phyloP scores from a whole-genome alignment of 2,888 invertebrate genomes.

The Vandiemenella viatica region DNA sequence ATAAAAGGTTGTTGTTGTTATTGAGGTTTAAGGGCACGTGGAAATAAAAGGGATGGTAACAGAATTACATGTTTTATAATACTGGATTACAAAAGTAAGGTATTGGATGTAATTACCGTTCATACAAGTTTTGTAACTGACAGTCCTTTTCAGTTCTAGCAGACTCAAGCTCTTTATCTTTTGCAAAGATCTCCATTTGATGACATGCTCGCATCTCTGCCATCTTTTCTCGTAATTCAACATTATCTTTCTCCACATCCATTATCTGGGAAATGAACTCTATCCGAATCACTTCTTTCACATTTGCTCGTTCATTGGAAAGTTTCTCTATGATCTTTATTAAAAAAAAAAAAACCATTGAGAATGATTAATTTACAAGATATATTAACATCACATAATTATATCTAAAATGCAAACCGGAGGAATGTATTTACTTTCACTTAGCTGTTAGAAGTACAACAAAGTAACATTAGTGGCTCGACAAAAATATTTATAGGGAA shows the following conservation, averaged over 20 bases:
- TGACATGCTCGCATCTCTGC: conserved; percentile 18
- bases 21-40: neutral
- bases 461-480: too few species aligned
- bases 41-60: too few species aligned
- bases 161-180: conserved; percentile 1
- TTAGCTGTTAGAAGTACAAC: too few species aligned
- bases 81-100: conserved; percentile 9
- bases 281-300: conserved; percentile 42
- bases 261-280: conserved; percentile 48
- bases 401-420: too few species aligned
- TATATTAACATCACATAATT: neutral
- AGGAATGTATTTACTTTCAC: too few species aligned
- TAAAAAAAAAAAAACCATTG: conserved; percentile 15
- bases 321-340: conserved; percentile 34
- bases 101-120: conserved; percentile 39
- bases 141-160: conserved; percentile 48
- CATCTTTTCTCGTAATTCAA: conserved; percentile 9
- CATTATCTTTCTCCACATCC: conserved; percentile 26
- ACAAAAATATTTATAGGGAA: too few species aligned
- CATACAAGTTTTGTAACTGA: conserved; percentile 64
- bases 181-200: conserved; percentile 14
- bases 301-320: conserved; percentile 37
- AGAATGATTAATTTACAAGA: neutral
- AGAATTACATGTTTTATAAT: too few species aligned
- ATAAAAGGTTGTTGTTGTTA: neutral